phyloP scores from a whole-genome alignment of 1,140 invertebrate species.

The Diorhabda sublineata region DNA sequence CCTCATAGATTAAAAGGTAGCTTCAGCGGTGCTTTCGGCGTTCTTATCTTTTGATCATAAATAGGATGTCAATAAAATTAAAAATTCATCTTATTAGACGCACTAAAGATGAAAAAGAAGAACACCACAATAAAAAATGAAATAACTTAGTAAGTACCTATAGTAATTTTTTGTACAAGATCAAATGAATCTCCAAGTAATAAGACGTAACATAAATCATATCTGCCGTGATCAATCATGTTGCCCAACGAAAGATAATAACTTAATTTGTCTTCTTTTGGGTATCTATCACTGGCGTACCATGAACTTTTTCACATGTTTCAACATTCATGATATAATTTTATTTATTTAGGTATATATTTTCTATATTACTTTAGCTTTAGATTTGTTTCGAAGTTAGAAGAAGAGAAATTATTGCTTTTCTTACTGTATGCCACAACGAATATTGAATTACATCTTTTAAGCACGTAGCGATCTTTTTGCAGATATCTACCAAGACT shows the following conservation, averaged over 20 bases:
- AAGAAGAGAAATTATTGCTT: no score
- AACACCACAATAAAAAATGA: neutral
- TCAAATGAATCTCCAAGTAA: neutral
- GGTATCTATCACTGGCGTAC: neutral
- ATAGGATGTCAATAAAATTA: neutral
- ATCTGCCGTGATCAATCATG: constrained; percentile 21
- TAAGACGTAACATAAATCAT: constrained; percentile 18
- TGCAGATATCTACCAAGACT: no score
- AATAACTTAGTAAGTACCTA: neutral
- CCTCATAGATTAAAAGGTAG: no score
- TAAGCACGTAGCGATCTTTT: no score
- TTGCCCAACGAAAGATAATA: constrained; percentile 19
- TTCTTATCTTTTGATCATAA: neutral
- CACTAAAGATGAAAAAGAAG: neutral
- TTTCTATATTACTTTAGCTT: no score
- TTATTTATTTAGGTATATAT: no score
- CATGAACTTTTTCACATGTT: neutral
- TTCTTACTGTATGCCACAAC: no score
- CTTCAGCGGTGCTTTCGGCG: no score
- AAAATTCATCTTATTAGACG: neutral
- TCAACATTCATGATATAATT: no score
- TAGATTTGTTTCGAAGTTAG: no score
- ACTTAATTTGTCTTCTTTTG: constrained; percentile 22
- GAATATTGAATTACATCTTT: no score
- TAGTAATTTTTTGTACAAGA: constrained; percentile 1